Evolutionary conservation across 2,113 vertebrate genomes (phyloP), one percentile per base, ranked within the genome.

Genomic region (Butorides virescens): DNA sequence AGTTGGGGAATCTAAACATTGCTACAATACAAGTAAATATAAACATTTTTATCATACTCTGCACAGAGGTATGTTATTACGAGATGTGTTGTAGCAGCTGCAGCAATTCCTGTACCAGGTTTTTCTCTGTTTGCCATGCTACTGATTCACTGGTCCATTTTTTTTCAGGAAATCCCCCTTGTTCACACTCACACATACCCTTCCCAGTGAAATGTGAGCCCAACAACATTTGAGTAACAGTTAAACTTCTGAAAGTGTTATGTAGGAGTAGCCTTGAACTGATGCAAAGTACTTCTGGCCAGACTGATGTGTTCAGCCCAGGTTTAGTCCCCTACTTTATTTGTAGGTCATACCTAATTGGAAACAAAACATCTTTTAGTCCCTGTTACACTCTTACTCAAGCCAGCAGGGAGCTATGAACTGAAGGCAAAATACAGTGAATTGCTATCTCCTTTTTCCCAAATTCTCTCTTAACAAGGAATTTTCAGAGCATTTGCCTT

Each of bases 211-310:
- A 97, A 97, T 58, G 20, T 25, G 77, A 97, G 66, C 84, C 46
- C 20, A 72, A 49, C 66, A 93, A 42, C 56, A 58, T 73, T 53
- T 89, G 53, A 91, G 73, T 70, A 93, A 72, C 70, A 76, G 83
- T 72, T 96, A 52, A 95, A 97, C 94, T 97, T 90, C 66, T 93
- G 89, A 97, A 97, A 88, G 58, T 90, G n/a, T 36, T 85, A 29
- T 26, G 56, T 53, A 90, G 83, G 75, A 78, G 39, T 68, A 77
- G 52, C 52, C 65, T 92, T 84, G 75, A 96, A 78, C 65, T 89
- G 65, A 67, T 0, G 20, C 62, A 91, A 91, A 95, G 92, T 70
- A 44, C 47, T 46, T 75, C 47, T 89, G 90, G 34, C 56, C 72
- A 84, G 65, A 55, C 47, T 34, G 39, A 71, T 49, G 65, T 49